These are phyloP conservation scores for Callimorpha dominula DNA, from an alignment of 2,888 invertebrate species.

Conservation along the genomic window DNA sequence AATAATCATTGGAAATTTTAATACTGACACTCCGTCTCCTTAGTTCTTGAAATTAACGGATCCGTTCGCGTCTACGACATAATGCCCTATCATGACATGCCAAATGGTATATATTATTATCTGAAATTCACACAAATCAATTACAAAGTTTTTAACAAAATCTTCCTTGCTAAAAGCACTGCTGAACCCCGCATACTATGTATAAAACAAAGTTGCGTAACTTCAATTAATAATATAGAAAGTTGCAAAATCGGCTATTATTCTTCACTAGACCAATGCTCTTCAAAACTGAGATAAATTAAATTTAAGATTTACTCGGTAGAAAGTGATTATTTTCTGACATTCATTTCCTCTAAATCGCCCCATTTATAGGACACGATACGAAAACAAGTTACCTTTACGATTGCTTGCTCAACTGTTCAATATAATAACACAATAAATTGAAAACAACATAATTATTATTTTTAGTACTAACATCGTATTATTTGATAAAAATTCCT, in stretches of 20 bases:
- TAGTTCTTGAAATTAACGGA: too few relatives aligned
- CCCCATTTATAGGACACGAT: conserved; percentile 8
- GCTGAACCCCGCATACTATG: conserved; percentile 16
- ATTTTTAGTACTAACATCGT: too few relatives aligned
- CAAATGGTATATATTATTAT: too few relatives aligned
- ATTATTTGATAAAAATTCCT: too few relatives aligned
- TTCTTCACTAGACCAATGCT: conserved; percentile 49
- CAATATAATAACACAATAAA: too few relatives aligned
- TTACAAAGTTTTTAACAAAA: neutral
- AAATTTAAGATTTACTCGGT: conserved; percentile 57
- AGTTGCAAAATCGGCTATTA: conserved; percentile 44
- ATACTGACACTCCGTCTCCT: too few relatives aligned
- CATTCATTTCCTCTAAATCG: conserved; percentile 51
- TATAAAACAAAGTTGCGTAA: conserved; percentile 45
- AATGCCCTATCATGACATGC: too few relatives aligned
- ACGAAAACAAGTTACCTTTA: conserved; percentile 30
- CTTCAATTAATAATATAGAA: conserved; percentile 45
- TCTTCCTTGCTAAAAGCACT: neutral
- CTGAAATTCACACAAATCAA: too few relatives aligned
- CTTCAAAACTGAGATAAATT: conserved; percentile 61
- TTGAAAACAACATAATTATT: too few relatives aligned
- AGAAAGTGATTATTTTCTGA: conserved; percentile 59
- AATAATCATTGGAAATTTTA: too few relatives aligned
- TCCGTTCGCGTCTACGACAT: too few relatives aligned
- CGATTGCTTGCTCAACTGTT: neutral